Percentiles rank a stretch among this genome's conserved stretches.
Conservation (phyloP, 1,140 invertebrate genomes). For the Drosophila nebulosa region DNA sequence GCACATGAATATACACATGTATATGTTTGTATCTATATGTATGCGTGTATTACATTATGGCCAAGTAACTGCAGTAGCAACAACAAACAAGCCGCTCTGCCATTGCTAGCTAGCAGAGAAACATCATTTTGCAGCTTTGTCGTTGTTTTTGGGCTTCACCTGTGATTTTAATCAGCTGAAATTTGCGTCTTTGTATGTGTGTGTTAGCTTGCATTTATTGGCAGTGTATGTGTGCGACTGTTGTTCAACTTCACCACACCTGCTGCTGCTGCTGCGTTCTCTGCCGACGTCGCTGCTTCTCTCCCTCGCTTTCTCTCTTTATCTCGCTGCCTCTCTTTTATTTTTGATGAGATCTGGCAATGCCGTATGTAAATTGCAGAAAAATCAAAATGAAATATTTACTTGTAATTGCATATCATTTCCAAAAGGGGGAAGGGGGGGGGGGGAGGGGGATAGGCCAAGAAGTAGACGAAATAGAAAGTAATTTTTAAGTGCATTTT, state of each 20-base stretch:
- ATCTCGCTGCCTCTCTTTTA: background rate
- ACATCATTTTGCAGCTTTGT: background rate
- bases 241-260: conserved; percentile 70
- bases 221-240: background rate
- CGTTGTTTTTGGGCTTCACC: conserved; percentile 46
- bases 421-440: background rate
- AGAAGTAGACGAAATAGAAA: background rate
- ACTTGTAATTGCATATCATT: background rate
- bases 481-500: background rate
- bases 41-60: background rate
- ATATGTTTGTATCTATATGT: background rate
- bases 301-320: conserved; percentile 6
- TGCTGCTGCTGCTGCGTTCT: conserved; percentile 43
- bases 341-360: conserved; percentile 47
- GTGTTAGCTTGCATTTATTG: conserved; percentile 29
- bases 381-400: background rate
- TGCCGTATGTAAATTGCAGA: conserved; percentile 6
- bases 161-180: conserved; percentile 75
- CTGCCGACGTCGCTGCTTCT: conserved; percentile 49
- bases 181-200: conserved; percentile 1
- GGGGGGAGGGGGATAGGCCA: background rate
- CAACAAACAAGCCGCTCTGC: background rate
- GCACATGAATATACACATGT: background rate
- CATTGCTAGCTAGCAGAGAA: background rate
- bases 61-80: background rate